Conservation (phyloP, 2,797 vertebrate genomes). For the Agapornis canus region DNA sequence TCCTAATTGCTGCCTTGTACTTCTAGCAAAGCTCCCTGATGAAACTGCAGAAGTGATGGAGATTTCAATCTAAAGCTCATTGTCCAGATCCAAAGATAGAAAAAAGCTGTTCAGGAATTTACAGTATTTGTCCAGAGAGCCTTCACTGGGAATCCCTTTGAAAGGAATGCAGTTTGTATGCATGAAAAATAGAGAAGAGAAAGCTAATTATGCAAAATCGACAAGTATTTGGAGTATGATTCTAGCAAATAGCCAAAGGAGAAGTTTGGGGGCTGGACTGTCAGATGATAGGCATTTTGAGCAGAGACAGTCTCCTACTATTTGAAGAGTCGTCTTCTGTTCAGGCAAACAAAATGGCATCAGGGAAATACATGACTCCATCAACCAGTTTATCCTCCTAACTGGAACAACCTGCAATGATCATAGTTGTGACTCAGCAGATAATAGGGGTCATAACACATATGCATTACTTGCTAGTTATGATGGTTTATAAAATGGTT, state of each 20-base stretch:
- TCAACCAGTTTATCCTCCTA: background rate
- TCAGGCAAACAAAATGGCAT: background rate
- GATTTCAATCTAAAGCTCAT: background rate
- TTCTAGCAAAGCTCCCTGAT: background rate
- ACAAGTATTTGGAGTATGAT: background rate
- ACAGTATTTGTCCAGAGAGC: background rate
- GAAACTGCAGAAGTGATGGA: background rate
- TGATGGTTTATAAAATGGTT: background rate
- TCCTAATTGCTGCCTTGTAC: background rate
- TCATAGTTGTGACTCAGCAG: background rate
- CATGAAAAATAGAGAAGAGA: background rate
- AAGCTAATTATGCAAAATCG: background rate
- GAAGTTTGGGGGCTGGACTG: background rate
- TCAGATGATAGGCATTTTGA: background rate
- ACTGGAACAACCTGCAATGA: background rate
- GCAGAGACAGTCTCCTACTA: background rate
- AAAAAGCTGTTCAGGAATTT: background rate
- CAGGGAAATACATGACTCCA: background rate
- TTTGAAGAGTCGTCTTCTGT: background rate
- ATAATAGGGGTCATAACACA: background rate
- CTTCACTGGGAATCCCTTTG: background rate
- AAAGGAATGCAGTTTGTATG: background rate
- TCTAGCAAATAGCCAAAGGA: background rate
- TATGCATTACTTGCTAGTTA: background rate
- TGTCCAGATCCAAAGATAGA: background rate